Evolutionary conservation across 2,113 vertebrate species (phyloP), one percentile per base, ranked within the genome.

Genomic region (Phyllostomus discolor): DNA sequence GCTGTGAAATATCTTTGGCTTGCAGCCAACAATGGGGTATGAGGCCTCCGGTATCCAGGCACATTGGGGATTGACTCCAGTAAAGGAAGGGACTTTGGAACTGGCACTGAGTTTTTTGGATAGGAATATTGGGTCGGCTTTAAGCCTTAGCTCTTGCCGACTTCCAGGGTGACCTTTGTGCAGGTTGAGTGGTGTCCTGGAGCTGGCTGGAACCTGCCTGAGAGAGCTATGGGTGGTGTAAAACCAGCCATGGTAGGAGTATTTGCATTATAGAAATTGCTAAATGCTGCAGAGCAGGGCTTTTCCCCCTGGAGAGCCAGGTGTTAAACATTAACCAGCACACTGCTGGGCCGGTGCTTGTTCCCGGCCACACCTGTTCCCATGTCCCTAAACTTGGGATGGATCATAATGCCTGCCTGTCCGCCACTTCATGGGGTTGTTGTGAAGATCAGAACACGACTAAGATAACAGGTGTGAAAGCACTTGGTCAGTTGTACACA

Each of bases 1-100:
- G 99, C 99, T 5, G 97, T 99, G 82, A 98, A 98, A 33, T 99
- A 99, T 96, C 98, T 99, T 95, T 96, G 98, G 98, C 99, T 99
- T 98, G 99, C 99, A 94, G 99, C 99, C 46, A 97, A 98, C 95
- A 99, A 97, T 0, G 99, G 99, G 31, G 99, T 99, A 97, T 89
- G 99, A 17, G 28, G 26, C 43, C 41, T 70, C 26, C 64, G n/a
- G 9, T 38, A 2, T 28, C 1, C 33, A 10, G 33, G 54, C 91
- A 31, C 82, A 33, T 69, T 64, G 46, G 59, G 72, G 43, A 24
- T 66, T 4, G 1, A 38, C 52, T 90, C 46, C n/a, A 66, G 84
- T n/a, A 57, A 90, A 91, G 46, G 76, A 66, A 84, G 59, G 48
- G 46, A 38, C 73, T 93, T 81, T 28, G 88, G 88, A 88, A 75